A percentile compares a stretch with the other conserved stretches of the same genome.
These are phyloP conservation scores for Sicus ferrugineus DNA, from an alignment of 2,888 invertebrate species.

Conservation along the genomic window DNA sequence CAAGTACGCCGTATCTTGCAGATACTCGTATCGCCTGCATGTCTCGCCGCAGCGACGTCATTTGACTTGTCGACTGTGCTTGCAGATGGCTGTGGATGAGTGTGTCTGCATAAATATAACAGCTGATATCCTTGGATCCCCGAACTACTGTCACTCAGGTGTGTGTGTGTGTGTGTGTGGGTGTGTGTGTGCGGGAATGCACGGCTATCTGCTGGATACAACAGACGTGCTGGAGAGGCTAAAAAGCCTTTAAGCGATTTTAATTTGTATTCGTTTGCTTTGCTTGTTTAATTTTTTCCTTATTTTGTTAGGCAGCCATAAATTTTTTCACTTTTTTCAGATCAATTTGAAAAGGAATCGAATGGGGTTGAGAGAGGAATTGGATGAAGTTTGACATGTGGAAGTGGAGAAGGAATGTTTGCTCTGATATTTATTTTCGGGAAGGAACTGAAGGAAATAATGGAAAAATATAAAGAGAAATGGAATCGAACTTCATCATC, in stretches of 20 bases:
- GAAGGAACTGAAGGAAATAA: too few relatives aligned
- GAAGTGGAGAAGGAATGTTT: not conserved
- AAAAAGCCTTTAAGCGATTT: slow-evolving; percentile 48
- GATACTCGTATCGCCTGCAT: slow-evolving; percentile 23
- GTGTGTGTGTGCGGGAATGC: slow-evolving; percentile 5
- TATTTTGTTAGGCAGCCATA: slow-evolving; percentile 56
- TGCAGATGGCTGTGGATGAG: not conserved
- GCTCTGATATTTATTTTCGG: too few relatives aligned
- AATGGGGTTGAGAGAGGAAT: slow-evolving; percentile 33
- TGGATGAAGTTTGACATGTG: not conserved
- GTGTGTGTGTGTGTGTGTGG: not conserved
- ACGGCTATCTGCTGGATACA: slow-evolving; percentile 28
- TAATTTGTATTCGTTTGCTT: slow-evolving; percentile 63
- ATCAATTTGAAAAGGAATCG: slow-evolving; percentile 55
- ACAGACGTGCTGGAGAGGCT: slow-evolving; percentile 8
- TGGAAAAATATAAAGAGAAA: too few relatives aligned
- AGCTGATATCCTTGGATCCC: not conserved
- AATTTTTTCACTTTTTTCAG: slow-evolving; percentile 46
- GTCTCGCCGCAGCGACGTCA: not conserved
- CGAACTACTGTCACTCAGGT: not conserved
- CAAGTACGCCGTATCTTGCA: slow-evolving; percentile 18
- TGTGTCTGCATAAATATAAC: slow-evolving; percentile 22
- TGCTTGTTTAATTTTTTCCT: slow-evolving; percentile 39
- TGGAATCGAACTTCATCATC: not conserved
- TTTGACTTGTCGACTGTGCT: slow-evolving; percentile 22